Evolutionary conservation across 35 echinoderm and acorn worm genomes (phyloP).

Genomic region (Lytechinus pictus): DNA sequence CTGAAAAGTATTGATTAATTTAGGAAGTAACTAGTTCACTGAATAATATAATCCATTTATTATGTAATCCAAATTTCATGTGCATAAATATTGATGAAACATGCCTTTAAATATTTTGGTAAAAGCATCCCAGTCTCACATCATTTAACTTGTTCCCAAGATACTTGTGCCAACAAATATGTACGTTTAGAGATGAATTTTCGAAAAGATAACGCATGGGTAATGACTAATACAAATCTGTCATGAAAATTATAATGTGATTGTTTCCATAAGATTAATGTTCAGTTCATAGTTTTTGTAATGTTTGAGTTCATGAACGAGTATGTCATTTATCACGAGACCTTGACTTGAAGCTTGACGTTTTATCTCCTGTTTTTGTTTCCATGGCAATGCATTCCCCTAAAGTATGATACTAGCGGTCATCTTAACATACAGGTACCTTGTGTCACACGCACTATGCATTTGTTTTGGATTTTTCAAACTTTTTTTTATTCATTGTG

Average conservation of each 20-base stretch:
- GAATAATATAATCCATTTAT: no score
- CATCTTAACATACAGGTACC: constrained; percentile 51
- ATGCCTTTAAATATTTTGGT: background rate
- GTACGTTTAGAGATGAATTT: background rate
- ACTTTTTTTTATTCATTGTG: background rate
- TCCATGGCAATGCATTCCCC: constrained; percentile 25
- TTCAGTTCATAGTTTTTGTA: background rate
- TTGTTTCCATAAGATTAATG: background rate
- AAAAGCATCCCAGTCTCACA: background rate
- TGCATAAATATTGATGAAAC: background rate
- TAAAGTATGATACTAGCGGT: constrained; percentile 42
- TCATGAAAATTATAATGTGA: background rate
- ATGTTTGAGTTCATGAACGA: background rate
- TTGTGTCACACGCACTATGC: background rate
- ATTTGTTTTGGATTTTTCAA: constrained; percentile 35
- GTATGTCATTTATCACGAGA: constrained; percentile 8
- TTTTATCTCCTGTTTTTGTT: constrained; percentile 13
- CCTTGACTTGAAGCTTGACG: constrained; percentile 6
- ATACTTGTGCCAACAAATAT: background rate
- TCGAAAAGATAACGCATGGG: background rate
- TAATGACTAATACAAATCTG: background rate
- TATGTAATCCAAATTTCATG: background rate
- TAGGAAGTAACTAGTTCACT: no score
- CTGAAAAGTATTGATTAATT: no score
- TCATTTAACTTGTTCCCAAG: background rate